Percentiles rank a stretch among this genome's conserved stretches.
These are phyloP conservation scores for Pteronura brasiliensis DNA, from an alignment of 2,113 vertebrate species.

Conservation along the genomic window DNA sequence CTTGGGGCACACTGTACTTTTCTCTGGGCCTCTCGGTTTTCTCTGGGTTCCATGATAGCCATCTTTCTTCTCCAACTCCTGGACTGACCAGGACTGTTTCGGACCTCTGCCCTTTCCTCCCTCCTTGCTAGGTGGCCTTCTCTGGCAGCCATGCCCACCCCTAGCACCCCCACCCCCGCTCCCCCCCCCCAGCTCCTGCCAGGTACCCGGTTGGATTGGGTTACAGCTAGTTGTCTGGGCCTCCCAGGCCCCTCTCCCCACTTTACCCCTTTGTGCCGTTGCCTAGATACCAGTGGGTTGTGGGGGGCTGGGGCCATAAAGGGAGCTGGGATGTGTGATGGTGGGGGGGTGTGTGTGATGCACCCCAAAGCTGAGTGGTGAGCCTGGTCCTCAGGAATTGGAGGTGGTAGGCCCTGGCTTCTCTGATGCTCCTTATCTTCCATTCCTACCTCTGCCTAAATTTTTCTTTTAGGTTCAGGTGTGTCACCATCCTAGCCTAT, in stretches of 20 bases:
- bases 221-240: conserved; percentile 82
- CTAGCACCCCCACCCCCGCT: too few relatives aligned
- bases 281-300: conserved; percentile 89
- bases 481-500: neutral
- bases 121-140: neutral
- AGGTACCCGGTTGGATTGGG: conserved; percentile 74
- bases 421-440: neutral
- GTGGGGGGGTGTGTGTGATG: neutral
- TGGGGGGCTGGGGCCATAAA: conserved; percentile 75
- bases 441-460: neutral
- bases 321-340: conserved; percentile 15
- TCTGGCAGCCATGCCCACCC: neutral
- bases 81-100: neutral
- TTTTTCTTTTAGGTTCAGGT: conserved; percentile 21
- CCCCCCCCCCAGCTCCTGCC: neutral
- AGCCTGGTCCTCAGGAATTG: neutral
- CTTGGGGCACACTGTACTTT: neutral
- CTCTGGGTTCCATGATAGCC: neutral
- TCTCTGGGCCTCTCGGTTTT: neutral
- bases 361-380: neutral
- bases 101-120: neutral
- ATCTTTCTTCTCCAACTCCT: neutral
- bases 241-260: conserved; percentile 82
- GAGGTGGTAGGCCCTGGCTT: neutral
- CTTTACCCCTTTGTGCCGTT: conserved; percentile 87